Evolutionary conservation across 2,888 invertebrate species (phyloP).

Genomic region (Colostygia pectinataria): DNA sequence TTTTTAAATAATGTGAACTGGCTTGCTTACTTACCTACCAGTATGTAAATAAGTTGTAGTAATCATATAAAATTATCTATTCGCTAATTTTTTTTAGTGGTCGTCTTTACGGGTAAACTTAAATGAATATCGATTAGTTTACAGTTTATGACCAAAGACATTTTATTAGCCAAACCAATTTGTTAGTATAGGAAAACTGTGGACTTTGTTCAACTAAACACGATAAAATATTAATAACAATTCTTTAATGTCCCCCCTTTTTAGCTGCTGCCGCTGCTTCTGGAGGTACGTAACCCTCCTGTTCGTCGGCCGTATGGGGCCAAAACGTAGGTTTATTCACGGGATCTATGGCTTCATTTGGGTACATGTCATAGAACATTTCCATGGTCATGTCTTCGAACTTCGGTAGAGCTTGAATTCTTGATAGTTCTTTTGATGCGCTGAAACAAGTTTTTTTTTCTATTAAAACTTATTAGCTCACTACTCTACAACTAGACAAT

Average conservation of each 20-base stretch:
- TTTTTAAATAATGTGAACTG: not conserved
- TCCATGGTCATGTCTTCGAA: slow-evolving; percentile 70
- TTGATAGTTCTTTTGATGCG: slow-evolving; percentile 52
- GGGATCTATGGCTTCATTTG: slow-evolving; percentile 52
- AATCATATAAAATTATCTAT: no score
- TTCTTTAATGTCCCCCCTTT: slow-evolving; percentile 17
- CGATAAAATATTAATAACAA: not conserved
- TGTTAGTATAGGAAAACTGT: not conserved
- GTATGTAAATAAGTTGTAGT: not conserved
- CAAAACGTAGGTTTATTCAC: slow-evolving; percentile 65
- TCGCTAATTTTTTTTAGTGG: no score
- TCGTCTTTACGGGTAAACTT: no score
- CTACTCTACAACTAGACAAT: no score
- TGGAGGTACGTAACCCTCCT: slow-evolving; percentile 51
- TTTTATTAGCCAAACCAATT: not conserved
- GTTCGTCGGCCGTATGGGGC: slow-evolving; percentile 69
- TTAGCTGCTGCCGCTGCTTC: slow-evolving; percentile 21
- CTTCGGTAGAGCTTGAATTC: slow-evolving; percentile 58
- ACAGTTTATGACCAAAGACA: no score
- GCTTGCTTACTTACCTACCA: not conserved
- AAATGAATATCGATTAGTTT: no score
- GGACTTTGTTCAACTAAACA: no score
- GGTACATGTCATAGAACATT: slow-evolving; percentile 56
- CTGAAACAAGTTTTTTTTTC: no score
- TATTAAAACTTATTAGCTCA: no score